A percentile compares a stretch with the other conserved stretches of the same genome.
Evolutionary conservation across 2,888 invertebrate genomes (phyloP).

Genomic region (Ametastegia equiseti): DNA sequence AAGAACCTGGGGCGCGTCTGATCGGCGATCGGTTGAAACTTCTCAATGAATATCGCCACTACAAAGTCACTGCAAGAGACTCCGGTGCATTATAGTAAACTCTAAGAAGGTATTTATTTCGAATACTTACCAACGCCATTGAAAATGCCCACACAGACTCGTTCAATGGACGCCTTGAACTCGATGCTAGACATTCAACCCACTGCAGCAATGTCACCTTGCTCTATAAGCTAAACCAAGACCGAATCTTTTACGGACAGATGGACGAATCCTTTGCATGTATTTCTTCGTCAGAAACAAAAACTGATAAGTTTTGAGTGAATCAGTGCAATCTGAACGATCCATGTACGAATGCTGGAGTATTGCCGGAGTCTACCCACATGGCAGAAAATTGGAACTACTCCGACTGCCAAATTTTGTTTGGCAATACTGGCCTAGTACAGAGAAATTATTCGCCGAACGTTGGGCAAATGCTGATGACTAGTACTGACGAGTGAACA

Average conservation of each 20-base stretch:
- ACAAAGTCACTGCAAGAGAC: conserved; percentile 64
- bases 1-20: conserved; percentile 64
- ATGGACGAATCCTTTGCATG: not conserved
- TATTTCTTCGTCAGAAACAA: not conserved
- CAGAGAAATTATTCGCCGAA: no score
- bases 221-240: not conserved
- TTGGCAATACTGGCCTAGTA: no score
- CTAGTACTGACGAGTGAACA: no score
- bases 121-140: conserved; percentile 39
- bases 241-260: not conserved
- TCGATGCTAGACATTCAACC: no score
- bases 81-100: conserved; percentile 39
- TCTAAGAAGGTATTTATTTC: conserved; percentile 60
- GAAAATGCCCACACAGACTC: not conserved
- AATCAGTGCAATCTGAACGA: no score
- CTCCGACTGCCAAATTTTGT: no score
- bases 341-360: no score
- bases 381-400: no score
- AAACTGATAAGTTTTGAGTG: no score
- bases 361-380: no score
- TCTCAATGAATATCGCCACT: conserved; percentile 70
- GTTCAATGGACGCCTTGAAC: conserved; percentile 15
- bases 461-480: no score
- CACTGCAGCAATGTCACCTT: not conserved
- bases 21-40: conserved; percentile 62